Base-by-base conservation (phyloP, 2,113 vertebrate species). In the Microcebus jonahi region DNA sequence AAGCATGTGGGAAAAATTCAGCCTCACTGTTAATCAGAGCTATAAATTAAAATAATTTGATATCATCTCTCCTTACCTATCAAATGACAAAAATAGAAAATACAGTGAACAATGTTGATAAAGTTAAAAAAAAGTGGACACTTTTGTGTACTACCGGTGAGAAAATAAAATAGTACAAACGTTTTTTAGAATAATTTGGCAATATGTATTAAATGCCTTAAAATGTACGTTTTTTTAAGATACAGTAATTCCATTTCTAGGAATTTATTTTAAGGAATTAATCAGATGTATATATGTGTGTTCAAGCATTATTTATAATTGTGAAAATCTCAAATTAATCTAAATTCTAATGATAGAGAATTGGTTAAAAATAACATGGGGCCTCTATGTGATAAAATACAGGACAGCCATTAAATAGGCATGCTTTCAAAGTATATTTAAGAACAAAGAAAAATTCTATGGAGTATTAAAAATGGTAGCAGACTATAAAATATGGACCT, bases 321-420 rank as follows among this genome's bases (percentile, higher is more conserved):
- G 2, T 48, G 39, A 94, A 80, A 92, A 39, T 21, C 5, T 59
- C 17, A 36, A 55, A 31, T 87, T 73, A 21, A 20, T 65, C 50
- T 59, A 23, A 31, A 77, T 86, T 55, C 36, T 31, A n/a, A 2
- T 8, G 31, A 4, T 11, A 18, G 68, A 85, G n/a, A 89, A 55
- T 23, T 61, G 50, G 39, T 53, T 63, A 17, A 39, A 87, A 76
- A 27, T 36, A 48, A 20, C 10, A 29, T 42, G 8, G 50, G 4
- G 21, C 27, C 8, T 71, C 59, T 81, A 0, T n/a, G 1, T 12
- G 45, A 1, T 20, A 53, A 31, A 57, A n/a, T 10, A 4, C 0
- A 2, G 15, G 34, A 12, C 34, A 53, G 8, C 31, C 9, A 45
- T 11, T 34, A 15, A 55, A 9, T 1, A 36, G 48, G 25, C 17